These are phyloP conservation scores for Acrossocheilus fasciatus DNA, from an alignment of 2,797 vertebrate species.

Conservation along the genomic window DNA sequence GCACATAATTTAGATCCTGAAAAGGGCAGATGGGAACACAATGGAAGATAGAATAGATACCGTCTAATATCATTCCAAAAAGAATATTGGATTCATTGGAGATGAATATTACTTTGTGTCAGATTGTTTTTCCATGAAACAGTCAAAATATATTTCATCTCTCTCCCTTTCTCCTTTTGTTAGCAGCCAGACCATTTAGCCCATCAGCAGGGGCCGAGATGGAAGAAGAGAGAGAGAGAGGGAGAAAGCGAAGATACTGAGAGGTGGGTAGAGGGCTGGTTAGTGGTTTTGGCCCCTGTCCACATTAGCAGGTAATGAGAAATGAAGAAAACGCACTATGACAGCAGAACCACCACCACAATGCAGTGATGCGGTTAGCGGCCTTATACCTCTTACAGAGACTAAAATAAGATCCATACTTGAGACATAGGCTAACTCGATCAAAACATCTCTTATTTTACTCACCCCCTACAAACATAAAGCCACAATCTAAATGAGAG, in stretches of 20 bases:
- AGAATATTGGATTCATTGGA: conserved; percentile 99
- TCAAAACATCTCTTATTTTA: conserved; percentile 55
- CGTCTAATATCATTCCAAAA: conserved; percentile 99
- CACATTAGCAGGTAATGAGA: conserved; percentile 47
- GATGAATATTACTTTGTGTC: conserved; percentile 99
- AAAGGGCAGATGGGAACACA: conserved; percentile 99
- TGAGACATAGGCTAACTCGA: conserved; percentile 50
- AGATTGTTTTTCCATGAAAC: conserved; percentile 99
- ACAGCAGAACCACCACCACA: conserved; percentile 55
- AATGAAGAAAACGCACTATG: conserved; percentile 46
- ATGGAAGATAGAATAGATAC: conserved; percentile 99
- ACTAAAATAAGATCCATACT: conserved; percentile 50
- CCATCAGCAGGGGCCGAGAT: conserved; percentile 45
- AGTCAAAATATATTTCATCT: conserved; percentile 98
- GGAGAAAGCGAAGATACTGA: conserved; percentile 32
- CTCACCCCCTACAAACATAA: conserved; percentile 43
- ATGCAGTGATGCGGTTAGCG: conserved; percentile 51
- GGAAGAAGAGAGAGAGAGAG: conserved; percentile 20
- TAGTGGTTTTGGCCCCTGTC: conserved; percentile 47
- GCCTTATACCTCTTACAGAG: conserved; percentile 37
- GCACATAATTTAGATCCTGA: conserved; percentile 99
- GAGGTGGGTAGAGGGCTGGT: conserved; percentile 49
- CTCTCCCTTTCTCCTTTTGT: conserved; percentile 66
- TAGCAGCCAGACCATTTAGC: conserved; percentile 62
- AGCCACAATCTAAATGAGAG: conserved; percentile 58